A percentile compares a stretch with the other conserved stretches of the same genome.
phyloP scores from a whole-genome alignment of 64 coral and sea anemone species.

The Montipora cactus region DNA sequence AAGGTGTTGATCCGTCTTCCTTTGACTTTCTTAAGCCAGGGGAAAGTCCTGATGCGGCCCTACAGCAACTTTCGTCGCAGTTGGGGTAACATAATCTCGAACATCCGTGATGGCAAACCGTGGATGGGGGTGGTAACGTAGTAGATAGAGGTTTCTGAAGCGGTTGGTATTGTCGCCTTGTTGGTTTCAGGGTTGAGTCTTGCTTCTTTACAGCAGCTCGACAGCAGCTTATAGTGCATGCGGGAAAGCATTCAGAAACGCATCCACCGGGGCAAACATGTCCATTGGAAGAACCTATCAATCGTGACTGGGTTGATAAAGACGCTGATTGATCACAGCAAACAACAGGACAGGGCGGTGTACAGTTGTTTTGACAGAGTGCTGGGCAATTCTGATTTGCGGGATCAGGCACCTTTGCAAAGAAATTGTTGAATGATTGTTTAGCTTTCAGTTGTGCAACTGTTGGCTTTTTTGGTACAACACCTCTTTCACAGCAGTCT shows the following conservation, averaged over 20 bases:
- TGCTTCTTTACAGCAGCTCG: neutral
- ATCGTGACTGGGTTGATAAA: neutral
- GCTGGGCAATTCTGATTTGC: conserved; percentile 15
- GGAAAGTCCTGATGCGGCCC: neutral
- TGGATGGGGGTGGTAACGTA: neutral
- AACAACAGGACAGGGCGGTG: conserved; percentile 5
- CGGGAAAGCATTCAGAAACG: conserved; percentile 65
- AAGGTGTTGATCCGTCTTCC: neutral
- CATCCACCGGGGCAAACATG: conserved; percentile 63
- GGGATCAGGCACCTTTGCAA: neutral
- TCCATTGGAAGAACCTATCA: neutral
- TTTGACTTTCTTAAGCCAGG: neutral
- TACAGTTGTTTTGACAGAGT: conserved; percentile 39
- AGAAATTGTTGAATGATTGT: conserved; percentile 26
- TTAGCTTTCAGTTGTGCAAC: neutral
- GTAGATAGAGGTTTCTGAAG: neutral
- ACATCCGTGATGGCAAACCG: conserved; percentile 41
- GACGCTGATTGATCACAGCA: conserved; percentile 30
- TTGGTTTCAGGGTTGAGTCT: neutral
- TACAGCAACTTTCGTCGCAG: conserved; percentile 60
- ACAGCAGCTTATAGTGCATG: conserved; percentile 74
- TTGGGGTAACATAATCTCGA: conserved; percentile 47
- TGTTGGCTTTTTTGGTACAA: neutral
- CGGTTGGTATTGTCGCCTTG: conserved; percentile 31
- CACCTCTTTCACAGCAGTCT: conserved; percentile 29